Conservation (phyloP, 2,888 invertebrate genomes). For the Acrocera orbiculus region DNA sequence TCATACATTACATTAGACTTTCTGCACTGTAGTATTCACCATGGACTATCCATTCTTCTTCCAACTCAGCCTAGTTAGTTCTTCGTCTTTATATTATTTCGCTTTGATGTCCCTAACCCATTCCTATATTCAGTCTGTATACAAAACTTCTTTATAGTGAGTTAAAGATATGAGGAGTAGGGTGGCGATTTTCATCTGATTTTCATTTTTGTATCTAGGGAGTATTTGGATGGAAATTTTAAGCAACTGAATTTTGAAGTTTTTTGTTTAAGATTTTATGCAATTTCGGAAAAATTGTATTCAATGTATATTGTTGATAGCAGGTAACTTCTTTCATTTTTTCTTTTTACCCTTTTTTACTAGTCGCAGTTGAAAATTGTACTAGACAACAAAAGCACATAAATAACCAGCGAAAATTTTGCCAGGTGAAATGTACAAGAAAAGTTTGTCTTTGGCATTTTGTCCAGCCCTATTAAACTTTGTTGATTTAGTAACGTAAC, state of each 20-base stretch:
- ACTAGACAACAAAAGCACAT: slow-evolving; percentile 3
- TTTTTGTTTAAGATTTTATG: too few species aligned
- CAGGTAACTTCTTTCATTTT: too few species aligned
- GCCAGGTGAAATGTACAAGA: slow-evolving; percentile 6
- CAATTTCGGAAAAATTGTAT: too few species aligned
- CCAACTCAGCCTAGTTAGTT: slow-evolving; percentile 4
- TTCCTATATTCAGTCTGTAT: slow-evolving; percentile 1
- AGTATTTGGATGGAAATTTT: too few species aligned
- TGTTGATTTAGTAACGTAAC: too few species aligned
- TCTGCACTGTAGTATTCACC: slow-evolving; percentile 9
- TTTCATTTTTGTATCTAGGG: too few species aligned
- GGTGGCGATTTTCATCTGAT: too few species aligned
- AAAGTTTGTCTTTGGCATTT: slow-evolving; percentile 4
- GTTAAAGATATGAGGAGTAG: background rate
- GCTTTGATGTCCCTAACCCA: slow-evolving; percentile 9
- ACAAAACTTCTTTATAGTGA: background rate
- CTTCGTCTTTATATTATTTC: slow-evolving; percentile 9
- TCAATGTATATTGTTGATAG: too few species aligned
- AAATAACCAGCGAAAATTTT: slow-evolving; percentile 6
- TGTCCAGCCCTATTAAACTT: too few species aligned
- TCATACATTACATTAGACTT: slow-evolving; percentile 10
- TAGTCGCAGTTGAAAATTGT: too few species aligned
- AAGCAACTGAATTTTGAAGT: too few species aligned
- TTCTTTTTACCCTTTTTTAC: too few species aligned
- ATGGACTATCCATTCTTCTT: slow-evolving; percentile 7